Conservation (phyloP, 2,888 invertebrate species). For the Eilema caniola region DNA sequence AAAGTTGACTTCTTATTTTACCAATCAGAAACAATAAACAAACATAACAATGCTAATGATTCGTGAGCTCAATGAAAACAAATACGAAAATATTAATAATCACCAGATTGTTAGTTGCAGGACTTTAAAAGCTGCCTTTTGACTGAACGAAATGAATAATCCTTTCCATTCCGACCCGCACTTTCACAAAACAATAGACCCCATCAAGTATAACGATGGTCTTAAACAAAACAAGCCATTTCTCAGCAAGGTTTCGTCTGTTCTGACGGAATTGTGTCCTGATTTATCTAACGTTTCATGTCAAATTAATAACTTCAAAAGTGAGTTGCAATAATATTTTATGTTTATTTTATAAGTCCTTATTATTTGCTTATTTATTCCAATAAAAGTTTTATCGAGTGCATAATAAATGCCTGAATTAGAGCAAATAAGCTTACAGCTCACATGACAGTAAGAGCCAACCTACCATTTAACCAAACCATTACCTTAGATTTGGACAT, state of each 20-base stretch:
- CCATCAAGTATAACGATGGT: constrained; percentile 81
- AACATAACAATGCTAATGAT: neutral
- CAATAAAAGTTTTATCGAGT: no score
- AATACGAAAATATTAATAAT: constrained; percentile 68
- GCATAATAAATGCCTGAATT: neutral
- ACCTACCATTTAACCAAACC: no score
- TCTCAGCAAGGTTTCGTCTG: constrained; percentile 57
- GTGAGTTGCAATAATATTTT: constrained; percentile 64
- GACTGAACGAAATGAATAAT: constrained; percentile 78
- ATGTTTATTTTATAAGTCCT: constrained; percentile 31
- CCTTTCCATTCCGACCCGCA: constrained; percentile 75
- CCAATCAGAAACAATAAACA: neutral
- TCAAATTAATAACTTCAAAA: constrained; percentile 68
- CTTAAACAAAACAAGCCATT: constrained; percentile 82
- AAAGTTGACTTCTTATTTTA: neutral
- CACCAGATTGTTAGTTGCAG: constrained; percentile 67
- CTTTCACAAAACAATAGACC: constrained; percentile 78
- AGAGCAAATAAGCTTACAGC: no score
- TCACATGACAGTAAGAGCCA: no score
- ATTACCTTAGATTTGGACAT: neutral
- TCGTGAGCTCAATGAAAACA: constrained; percentile 44
- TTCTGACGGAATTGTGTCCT: constrained; percentile 63
- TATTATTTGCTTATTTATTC: neutral
- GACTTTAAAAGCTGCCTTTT: constrained; percentile 67
- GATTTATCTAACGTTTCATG: constrained; percentile 67